Conservation (phyloP, 2,888 invertebrate genomes). For the Polydrusus tereticollis region DNA sequence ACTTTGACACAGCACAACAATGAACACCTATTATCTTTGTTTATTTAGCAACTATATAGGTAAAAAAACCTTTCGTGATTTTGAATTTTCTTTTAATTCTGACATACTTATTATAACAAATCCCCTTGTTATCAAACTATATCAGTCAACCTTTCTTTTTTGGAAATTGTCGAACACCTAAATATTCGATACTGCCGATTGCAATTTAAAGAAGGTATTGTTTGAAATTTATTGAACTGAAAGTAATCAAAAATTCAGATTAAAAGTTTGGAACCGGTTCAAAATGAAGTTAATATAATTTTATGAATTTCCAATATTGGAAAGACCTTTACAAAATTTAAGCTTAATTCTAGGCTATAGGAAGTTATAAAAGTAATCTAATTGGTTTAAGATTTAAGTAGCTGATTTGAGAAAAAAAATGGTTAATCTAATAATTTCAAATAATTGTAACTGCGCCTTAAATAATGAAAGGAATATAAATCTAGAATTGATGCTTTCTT, state of each 20-base stretch:
- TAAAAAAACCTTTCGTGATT: too few relatives aligned
- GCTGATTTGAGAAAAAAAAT: not conserved
- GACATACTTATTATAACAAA: too few relatives aligned
- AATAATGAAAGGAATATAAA: too few relatives aligned
- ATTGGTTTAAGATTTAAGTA: not conserved
- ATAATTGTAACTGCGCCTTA: too few relatives aligned
- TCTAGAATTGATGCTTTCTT: too few relatives aligned
- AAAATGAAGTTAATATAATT: constrained; percentile 10
- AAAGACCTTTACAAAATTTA: not conserved
- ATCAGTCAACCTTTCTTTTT: not conserved
- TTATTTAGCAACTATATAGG: too few relatives aligned
- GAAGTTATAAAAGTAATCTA: constrained; percentile 1
- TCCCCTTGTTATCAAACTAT: too few relatives aligned
- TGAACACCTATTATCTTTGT: too few relatives aligned
- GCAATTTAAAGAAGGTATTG: not conserved
- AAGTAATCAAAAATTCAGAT: not conserved
- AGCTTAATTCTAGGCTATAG: not conserved
- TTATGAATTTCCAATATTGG: constrained; percentile 4
- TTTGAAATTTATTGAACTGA: not conserved
- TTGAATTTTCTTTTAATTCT: too few relatives aligned
- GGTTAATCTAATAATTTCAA: not conserved
- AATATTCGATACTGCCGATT: not conserved
- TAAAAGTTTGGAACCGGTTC: constrained; percentile 6
- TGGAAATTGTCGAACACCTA: not conserved
- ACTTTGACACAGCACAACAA: too few relatives aligned